Evolutionary conservation across 1,140 invertebrate species (phyloP).

Genomic region (Aphelinus certus): DNA sequence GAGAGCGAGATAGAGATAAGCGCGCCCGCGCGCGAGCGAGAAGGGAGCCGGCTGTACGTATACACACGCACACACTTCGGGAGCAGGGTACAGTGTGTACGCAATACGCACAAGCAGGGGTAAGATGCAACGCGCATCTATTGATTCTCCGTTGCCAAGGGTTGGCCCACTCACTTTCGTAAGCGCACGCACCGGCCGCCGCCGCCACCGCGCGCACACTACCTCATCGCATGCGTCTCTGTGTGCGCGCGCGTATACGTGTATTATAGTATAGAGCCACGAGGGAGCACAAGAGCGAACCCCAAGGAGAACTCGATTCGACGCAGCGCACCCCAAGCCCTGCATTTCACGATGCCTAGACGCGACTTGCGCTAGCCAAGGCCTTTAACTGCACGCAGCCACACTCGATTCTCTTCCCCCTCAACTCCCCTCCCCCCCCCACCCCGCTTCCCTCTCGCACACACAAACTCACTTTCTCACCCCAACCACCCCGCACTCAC

Average conservation of each 20-base stretch:
- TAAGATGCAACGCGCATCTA: conserved; percentile 62
- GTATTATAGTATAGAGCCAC: not conserved
- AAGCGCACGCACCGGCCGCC: conserved; percentile 36
- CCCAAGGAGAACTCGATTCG: conserved; percentile 29
- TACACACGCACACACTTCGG: not conserved
- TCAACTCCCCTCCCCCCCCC: too few species aligned
- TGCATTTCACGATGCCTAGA: conserved; percentile 14
- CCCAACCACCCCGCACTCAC: not conserved
- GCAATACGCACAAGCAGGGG: conserved; percentile 45
- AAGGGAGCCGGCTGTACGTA: not conserved
- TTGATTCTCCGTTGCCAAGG: conserved; percentile 53
- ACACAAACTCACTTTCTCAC: too few species aligned
- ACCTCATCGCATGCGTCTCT: not conserved
- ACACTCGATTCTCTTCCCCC: too few species aligned
- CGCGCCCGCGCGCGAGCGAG: not conserved
- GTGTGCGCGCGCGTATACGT: not conserved
- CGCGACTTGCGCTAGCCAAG: not conserved
- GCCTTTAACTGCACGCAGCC: too few species aligned
- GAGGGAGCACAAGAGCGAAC: conserved; percentile 11
- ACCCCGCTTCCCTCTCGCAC: too few species aligned
- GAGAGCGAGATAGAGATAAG: not conserved
- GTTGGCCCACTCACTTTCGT: conserved; percentile 41
- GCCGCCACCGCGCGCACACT: not conserved
- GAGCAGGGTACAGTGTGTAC: conserved; percentile 39
- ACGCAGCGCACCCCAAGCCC: not conserved